These are phyloP conservation scores for Protula sp. DNA, from an alignment of 2,888 invertebrate genomes.

Conservation along the genomic window DNA sequence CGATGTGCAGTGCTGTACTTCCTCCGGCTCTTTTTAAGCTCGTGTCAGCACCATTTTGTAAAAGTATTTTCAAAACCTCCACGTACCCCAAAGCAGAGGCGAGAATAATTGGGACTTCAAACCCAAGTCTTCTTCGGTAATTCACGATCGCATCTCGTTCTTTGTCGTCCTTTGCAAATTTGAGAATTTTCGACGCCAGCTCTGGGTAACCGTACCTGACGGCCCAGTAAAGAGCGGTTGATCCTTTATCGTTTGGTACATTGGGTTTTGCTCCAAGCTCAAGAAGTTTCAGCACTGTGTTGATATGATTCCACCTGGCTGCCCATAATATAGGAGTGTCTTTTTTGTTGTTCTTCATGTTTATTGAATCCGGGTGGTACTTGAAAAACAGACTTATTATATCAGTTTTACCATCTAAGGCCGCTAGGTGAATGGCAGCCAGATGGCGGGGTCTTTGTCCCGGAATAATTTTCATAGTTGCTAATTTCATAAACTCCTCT, in stretches of 20 bases:
- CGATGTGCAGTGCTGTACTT: conserved; percentile 50
- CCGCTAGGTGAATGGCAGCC: conserved; percentile 27
- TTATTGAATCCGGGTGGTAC: conserved; percentile 12
- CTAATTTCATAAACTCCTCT: conserved; percentile 1
- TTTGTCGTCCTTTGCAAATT: conserved; percentile 37
- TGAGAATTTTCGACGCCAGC: conserved; percentile 33
- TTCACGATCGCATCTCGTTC: too few species aligned
- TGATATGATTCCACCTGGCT: conserved; percentile 37
- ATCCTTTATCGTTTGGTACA: conserved; percentile 45
- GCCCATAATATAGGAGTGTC: conserved; percentile 51
- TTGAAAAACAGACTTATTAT: conserved; percentile 16
- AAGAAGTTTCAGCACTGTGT: conserved; percentile 18
- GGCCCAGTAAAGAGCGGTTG: conserved; percentile 51
- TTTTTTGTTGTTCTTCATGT: conserved; percentile 30
- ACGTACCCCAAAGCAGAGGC: conserved; percentile 43
- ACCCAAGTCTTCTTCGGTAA: conserved; percentile 35
- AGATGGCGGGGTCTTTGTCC: conserved; percentile 41
- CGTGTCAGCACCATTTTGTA: conserved; percentile 36
- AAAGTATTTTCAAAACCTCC: conserved; percentile 29
- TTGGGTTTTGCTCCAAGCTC: conserved; percentile 30
- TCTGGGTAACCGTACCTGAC: conserved; percentile 40
- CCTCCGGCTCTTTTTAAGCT: conserved; percentile 40
- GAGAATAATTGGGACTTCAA: conserved; percentile 45
- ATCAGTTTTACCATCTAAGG: conserved; percentile 22
- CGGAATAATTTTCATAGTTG: conserved; percentile 29